phyloP scores from a whole-genome alignment of 2,888 invertebrate species.

The Synanthedon andrenaeformis region DNA sequence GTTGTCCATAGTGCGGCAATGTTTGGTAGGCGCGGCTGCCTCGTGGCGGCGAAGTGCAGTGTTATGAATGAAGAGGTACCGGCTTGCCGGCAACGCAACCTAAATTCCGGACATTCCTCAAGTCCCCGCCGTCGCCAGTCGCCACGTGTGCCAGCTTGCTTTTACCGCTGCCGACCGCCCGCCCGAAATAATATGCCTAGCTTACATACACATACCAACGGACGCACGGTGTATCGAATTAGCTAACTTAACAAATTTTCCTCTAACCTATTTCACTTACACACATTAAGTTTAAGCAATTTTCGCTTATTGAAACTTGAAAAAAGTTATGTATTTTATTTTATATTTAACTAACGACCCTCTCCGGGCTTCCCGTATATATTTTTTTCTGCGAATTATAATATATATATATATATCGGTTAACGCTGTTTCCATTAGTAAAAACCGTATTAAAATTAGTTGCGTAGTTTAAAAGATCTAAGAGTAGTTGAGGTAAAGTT shows the following conservation, averaged over 20 bases:
- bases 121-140: slow-evolving; percentile 47
- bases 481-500: too few relatives aligned
- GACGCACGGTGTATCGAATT: slow-evolving; percentile 44
- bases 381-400: not conserved
- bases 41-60: slow-evolving; percentile 37
- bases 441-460: too few relatives aligned
- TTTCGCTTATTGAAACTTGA: not conserved
- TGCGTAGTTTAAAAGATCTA: too few relatives aligned
- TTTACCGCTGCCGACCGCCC: slow-evolving; percentile 51
- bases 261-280: not conserved
- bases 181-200: slow-evolving; percentile 53
- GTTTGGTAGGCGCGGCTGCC: slow-evolving; percentile 1
- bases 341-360: not conserved
- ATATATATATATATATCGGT: too few relatives aligned
- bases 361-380: too few relatives aligned
- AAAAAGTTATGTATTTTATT: not conserved
- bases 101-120: slow-evolving; percentile 65
- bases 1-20: not conserved
- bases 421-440: too few relatives aligned
- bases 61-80: slow-evolving; percentile 66
- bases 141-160: slow-evolving; percentile 58
- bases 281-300: not conserved
- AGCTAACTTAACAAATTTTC: slow-evolving; percentile 27
- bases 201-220: slow-evolving; percentile 38
- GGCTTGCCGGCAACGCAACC: slow-evolving; percentile 66